phyloP scores from a whole-genome alignment of 2,113 vertebrate species.

The Chloroceryle aenea region DNA sequence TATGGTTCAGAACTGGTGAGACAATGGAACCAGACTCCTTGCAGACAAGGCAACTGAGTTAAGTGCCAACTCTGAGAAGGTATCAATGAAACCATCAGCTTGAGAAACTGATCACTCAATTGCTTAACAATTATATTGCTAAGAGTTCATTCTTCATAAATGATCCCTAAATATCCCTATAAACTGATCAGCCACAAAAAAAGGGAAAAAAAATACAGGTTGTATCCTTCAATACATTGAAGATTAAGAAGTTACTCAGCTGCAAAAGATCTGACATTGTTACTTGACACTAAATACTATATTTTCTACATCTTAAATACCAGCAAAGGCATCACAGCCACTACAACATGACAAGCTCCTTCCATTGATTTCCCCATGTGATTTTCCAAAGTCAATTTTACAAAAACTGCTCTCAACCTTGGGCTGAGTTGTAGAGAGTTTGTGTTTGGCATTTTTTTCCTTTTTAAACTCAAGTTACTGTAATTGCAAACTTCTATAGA shows the following conservation, averaged over 20 bases:
- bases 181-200: background rate
- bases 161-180: background rate
- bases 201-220: background rate
- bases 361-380: background rate
- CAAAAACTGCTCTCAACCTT: background rate
- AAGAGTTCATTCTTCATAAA: background rate
- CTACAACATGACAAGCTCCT: background rate
- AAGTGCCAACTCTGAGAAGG: background rate
- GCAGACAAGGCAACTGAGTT: background rate
- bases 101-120: background rate
- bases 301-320: background rate
- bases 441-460: background rate
- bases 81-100: background rate
- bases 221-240: background rate
- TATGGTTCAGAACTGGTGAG: background rate
- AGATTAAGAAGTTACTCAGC: background rate
- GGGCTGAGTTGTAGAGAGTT: background rate
- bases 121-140: background rate
- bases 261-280: background rate
- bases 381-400: background rate
- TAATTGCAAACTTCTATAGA: background rate
- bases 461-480: background rate
- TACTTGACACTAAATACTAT: background rate
- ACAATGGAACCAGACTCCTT: background rate
- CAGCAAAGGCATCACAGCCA: background rate